Evolutionary conservation across 2,113 vertebrate genomes (phyloP).

Genomic region (Periophthalmodon schlosseri): DNA sequence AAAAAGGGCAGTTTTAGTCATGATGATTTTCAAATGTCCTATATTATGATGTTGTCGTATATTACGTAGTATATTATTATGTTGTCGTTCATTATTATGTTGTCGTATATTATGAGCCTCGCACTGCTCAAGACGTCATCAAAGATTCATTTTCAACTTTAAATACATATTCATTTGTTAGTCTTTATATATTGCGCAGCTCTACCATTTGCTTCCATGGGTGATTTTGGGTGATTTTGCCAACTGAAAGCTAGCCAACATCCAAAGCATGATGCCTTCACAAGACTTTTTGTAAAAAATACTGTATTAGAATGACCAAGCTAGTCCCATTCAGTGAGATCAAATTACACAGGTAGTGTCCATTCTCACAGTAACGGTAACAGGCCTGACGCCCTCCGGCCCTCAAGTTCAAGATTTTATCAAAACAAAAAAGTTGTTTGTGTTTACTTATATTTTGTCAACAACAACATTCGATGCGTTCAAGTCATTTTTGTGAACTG

Average conservation of each 20-base stretch:
- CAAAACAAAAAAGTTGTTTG: conserved; percentile 12
- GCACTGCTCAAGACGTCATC: background rate
- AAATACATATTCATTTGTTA: background rate
- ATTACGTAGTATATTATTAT: too few relatives aligned
- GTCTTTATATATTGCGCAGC: background rate
- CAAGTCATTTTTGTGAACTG: conserved; percentile 3
- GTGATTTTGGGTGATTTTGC: background rate
- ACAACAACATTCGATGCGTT: background rate
- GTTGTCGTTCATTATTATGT: too few relatives aligned
- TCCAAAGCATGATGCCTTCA: conserved; percentile 20
- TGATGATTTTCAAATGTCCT: too few relatives aligned
- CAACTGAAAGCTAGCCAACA: background rate
- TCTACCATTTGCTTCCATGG: background rate
- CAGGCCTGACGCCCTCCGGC: background rate
- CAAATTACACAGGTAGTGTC: conserved; percentile 39
- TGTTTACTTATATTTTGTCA: background rate
- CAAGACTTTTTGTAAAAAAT: conserved; percentile 53
- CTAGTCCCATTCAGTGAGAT: conserved; percentile 8
- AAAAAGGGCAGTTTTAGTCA: too few relatives aligned
- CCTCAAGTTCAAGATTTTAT: conserved; percentile 8
- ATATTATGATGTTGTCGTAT: too few relatives aligned
- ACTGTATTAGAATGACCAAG: conserved; percentile 44
- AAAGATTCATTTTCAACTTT: background rate
- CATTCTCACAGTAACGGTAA: conserved; percentile 33
- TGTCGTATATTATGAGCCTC: too few relatives aligned